These are phyloP conservation scores for Bradynema listronoti DNA, from an alignment of 1,140 invertebrate species.

Conservation along the genomic window DNA sequence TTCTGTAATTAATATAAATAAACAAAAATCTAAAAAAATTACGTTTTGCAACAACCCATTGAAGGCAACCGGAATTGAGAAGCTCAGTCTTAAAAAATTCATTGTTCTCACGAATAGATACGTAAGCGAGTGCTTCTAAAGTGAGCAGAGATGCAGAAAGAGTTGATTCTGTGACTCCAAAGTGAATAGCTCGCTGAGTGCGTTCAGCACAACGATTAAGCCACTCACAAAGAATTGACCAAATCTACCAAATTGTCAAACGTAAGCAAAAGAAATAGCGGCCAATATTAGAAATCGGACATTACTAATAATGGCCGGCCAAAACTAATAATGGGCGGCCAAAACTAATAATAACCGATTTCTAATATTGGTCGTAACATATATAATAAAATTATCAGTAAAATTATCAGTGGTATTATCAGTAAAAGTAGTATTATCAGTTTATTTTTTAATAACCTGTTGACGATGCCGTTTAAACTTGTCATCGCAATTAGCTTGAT, in stretches of 20 bases:
- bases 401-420: too few species aligned
- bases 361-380: too few species aligned
- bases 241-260: too few species aligned
- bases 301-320: too few species aligned
- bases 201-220: constrained; percentile 3
- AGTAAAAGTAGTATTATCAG: too few species aligned
- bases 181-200: constrained; percentile 16
- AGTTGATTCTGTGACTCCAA: constrained; percentile 29
- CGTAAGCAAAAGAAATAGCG: too few species aligned
- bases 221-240: constrained; percentile 40
- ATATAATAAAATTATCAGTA: too few species aligned
- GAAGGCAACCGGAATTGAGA: constrained; percentile 28
- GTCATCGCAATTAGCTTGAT: constrained; percentile 6
- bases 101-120: constrained; percentile 19
- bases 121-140: constrained; percentile 39
- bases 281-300: too few species aligned
- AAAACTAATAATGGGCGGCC: too few species aligned
- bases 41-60: constrained; percentile 41
- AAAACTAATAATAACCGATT: too few species aligned
- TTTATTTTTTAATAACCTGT: too few species aligned
- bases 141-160: constrained; percentile 20
- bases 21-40: constrained; percentile 14
- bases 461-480: constrained; percentile 10
- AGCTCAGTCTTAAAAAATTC: constrained; percentile 29
- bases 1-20: neutral